phyloP scores from a whole-genome alignment of 1,140 invertebrate species.

The Diprion similis region DNA sequence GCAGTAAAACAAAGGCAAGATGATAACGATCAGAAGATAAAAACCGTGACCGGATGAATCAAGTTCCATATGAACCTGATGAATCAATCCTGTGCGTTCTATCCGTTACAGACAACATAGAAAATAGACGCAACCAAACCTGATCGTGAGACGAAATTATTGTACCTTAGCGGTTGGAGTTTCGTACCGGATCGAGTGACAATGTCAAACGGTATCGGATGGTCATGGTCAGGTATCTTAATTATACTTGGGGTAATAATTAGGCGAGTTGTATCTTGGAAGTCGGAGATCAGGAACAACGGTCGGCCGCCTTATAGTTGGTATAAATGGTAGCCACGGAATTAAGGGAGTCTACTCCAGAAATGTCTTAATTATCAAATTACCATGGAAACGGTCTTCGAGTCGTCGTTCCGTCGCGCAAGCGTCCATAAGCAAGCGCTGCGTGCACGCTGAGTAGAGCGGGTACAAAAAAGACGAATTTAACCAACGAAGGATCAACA shows the following conservation, averaged over 20 bases:
- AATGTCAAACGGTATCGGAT: neutral
- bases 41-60: too few species aligned
- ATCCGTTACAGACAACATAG: too few species aligned
- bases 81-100: too few species aligned
- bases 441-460: slow-evolving; percentile 18
- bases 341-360: slow-evolving; percentile 19
- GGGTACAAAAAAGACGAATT: slow-evolving; percentile 12
- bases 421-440: slow-evolving; percentile 29
- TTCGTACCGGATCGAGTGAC: too few species aligned
- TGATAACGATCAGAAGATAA: too few species aligned
- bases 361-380: slow-evolving; percentile 50
- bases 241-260: slow-evolving; percentile 28
- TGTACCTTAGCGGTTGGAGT: too few species aligned
- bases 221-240: neutral
- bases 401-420: slow-evolving; percentile 9
- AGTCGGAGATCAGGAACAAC: slow-evolving; percentile 17
- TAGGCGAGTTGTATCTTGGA: slow-evolving; percentile 31
- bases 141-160: too few species aligned
- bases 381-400: slow-evolving; percentile 45
- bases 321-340: slow-evolving; percentile 15
- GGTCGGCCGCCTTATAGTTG: slow-evolving; percentile 10
- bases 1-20: too few species aligned
- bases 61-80: too few species aligned
- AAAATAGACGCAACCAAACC: too few species aligned
- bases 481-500: slow-evolving; percentile 4